Base-by-base conservation (phyloP, 2,113 vertebrate species). In the Tychaedon coryphoeus region DNA sequence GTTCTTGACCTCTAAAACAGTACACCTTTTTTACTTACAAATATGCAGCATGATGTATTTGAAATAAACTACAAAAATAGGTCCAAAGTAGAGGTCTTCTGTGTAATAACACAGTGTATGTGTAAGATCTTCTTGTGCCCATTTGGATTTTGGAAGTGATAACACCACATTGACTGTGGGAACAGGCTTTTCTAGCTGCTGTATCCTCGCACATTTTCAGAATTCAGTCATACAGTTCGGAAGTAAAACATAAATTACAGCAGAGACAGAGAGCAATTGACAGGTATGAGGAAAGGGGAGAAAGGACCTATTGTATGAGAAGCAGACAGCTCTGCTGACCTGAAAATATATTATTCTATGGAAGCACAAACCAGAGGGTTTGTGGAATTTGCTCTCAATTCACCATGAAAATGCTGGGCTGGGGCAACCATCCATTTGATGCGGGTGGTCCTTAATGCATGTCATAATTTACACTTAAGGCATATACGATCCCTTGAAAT, bases 381-480 rank as follows among this genome's bases (percentile, higher is more conserved):
- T 86, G 75, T 90, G 95, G 93, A 97, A 95, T 96, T 96, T 86
- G 67, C 79, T 97, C 90, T 88, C 92, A 96, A 80, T 96, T 95
- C 94, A 96, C 94, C 94, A 92, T 96, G 95, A 96, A 95, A 93
- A 95, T 36, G 33, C 82, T 65, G 88, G 43, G 40, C 88, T 90
- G 88, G 82, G 85, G 87, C 12, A 5, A 88, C 75, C 31, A 42
- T 80, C 36, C 73, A 86, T 90, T 95, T 93, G 93, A 94, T 84
- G 96, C 3, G 95, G 96, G 96, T 97, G 96, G 96, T 97, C 96
- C 82, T 92, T 92, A 96, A 93, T 88, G 90, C 67, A 71, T 95
- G 90, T 93, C 92, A 96, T 96, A 96, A 96, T 96, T 97, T 97
- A 97, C 96, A 94, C 90, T 93, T 94, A 84, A 88, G 81, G 93